Evolutionary conservation across 1,140 invertebrate genomes (phyloP).

Genomic region (Calliphora vicina): DNA sequence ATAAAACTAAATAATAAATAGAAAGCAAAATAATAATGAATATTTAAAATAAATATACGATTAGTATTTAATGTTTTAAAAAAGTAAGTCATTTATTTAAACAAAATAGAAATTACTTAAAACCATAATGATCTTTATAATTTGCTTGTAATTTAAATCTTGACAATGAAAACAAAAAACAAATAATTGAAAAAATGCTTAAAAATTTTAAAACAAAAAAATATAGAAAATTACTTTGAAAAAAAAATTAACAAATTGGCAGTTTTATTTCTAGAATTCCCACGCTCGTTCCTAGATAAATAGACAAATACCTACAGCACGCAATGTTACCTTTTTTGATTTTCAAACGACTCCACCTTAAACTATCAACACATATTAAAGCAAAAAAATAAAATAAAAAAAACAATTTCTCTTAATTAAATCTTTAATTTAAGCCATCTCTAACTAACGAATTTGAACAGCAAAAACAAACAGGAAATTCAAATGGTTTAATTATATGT

Average conservation of each 20-base stretch:
- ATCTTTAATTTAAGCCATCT: not conserved
- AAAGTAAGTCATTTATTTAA: slow-evolving; percentile 11
- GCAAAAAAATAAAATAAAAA: not conserved
- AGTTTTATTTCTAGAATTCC: not conserved
- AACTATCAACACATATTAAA: not conserved
- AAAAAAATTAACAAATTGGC: not conserved
- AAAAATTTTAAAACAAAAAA: slow-evolving; percentile 8
- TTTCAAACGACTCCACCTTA: not conserved
- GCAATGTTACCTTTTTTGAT: no score
- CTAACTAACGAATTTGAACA: not conserved
- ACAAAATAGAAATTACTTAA: not conserved
- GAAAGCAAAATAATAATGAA: not conserved
- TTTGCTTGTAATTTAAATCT: slow-evolving; percentile 24
- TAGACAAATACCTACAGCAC: not conserved
- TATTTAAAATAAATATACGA: not conserved
- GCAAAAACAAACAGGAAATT: not conserved
- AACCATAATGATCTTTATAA: slow-evolving; percentile 10
- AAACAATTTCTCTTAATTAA: not conserved
- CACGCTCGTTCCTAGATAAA: not conserved
- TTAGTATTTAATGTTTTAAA: not conserved
- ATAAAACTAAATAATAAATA: not conserved
- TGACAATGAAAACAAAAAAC: slow-evolving; percentile 24
- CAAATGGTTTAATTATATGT: not conserved
- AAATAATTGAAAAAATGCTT: not conserved
- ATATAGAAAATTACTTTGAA: slow-evolving; percentile 28